Percentiles rank a stretch among this genome's conserved stretches.
Evolutionary conservation across 2,888 invertebrate species (phyloP).

Genomic region (Iselma pallidipennis): DNA sequence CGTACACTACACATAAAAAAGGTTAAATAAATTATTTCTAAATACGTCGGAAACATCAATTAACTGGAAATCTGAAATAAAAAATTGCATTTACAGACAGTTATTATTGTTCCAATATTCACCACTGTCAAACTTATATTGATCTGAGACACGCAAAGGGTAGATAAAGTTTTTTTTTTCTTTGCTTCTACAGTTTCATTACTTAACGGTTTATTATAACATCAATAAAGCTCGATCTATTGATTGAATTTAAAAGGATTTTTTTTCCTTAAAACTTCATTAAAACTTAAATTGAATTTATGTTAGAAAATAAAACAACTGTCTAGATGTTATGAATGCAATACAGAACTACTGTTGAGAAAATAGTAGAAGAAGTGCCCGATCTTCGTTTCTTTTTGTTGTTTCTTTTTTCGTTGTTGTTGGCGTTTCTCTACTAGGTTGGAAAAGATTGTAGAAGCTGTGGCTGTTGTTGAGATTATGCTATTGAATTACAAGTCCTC

Average conservation of each 20-base stretch:
- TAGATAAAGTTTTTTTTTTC: constrained; percentile 16
- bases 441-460: constrained; percentile 11
- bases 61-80: constrained; percentile 15
- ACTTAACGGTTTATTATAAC: background rate
- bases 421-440: background rate
- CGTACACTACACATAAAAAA: too few relatives aligned
- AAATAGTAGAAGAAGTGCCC: background rate
- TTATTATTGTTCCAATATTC: constrained; percentile 21
- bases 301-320: background rate
- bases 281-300: constrained; percentile 1
- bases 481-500: constrained; percentile 42
- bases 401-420: background rate
- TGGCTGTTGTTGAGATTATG: constrained; percentile 38
- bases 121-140: constrained; percentile 24
- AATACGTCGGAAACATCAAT: constrained; percentile 24
- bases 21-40: too few relatives aligned
- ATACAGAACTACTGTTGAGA: background rate
- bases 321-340: background rate
- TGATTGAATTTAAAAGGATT: background rate
- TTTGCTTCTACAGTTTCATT: background rate
- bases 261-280: background rate
- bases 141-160: constrained; percentile 19
- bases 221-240: background rate
- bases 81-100: constrained; percentile 22
- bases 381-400: background rate